Evolutionary conservation across 2,888 invertebrate species (phyloP).

Genomic region (Electrophaes corylata): DNA sequence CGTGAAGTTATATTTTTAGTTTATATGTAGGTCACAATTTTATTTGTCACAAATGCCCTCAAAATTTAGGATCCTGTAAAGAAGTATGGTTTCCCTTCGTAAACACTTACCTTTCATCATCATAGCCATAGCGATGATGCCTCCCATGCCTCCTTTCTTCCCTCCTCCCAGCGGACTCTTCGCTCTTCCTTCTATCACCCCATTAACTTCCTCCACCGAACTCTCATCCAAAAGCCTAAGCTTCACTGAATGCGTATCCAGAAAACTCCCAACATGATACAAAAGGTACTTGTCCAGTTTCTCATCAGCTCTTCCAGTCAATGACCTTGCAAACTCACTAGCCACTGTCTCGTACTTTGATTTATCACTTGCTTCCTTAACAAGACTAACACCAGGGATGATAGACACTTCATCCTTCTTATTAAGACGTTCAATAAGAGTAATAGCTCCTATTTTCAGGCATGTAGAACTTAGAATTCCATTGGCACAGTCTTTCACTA

Average conservation of each 20-base stretch:
- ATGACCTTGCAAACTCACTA: constrained; percentile 87
- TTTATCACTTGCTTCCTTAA: constrained; percentile 85
- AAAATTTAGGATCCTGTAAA: no score
- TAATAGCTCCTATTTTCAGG: constrained; percentile 75
- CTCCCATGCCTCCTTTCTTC: constrained; percentile 75
- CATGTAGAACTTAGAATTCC: constrained; percentile 76
- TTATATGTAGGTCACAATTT: no score
- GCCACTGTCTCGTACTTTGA: constrained; percentile 83
- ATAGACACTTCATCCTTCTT: constrained; percentile 70
- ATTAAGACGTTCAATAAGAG: constrained; percentile 70
- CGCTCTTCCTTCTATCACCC: constrained; percentile 69
- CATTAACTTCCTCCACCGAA: constrained; percentile 81
- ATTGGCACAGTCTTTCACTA: constrained; percentile 67
- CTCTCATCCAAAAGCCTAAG: constrained; percentile 86
- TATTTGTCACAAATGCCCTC: no score
- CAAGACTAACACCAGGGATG: constrained; percentile 85
- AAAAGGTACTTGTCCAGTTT: constrained; percentile 88
- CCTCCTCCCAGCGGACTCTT: constrained; percentile 64
- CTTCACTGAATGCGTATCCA: constrained; percentile 88
- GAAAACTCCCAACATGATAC: constrained; percentile 87
- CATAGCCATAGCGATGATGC: constrained; percentile 81
- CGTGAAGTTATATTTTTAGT: no score
- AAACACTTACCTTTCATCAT: constrained; percentile 85
- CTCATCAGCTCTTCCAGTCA: constrained; percentile 88
- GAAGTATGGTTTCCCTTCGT: no score